Base-by-base conservation (phyloP, 2,113 vertebrate genomes). In the Clarias batrachus region DNA sequence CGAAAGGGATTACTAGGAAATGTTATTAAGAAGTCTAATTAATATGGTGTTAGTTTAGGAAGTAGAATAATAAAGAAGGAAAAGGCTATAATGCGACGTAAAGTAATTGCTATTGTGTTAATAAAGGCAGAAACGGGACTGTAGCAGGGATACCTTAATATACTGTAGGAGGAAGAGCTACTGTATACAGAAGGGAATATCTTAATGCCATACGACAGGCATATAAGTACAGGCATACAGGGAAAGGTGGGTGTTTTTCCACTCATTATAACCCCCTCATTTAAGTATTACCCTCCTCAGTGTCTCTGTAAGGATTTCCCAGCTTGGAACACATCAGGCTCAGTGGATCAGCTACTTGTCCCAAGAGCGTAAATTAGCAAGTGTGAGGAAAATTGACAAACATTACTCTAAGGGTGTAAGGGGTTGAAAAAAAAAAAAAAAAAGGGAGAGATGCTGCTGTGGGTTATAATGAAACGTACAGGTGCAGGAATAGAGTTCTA, bases 291-390 rank as follows among this genome's bases (percentile, higher is more conserved):
- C 71, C 37, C 25, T 74, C 21, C 16, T 54, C 1, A 6, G 48
- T 56, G 52, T 78, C 25, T 56, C 25, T 65, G 37, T 82, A 48
- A 25, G 30, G 27, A 59, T 60, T 81, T 63, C 25, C 57, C 11
- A 37, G 1, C 80, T n/a, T 48, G 33, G 3, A 82, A 52, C 3
- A 48, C 37, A 60, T 21, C 60, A 13, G 21, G 80, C 60, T 63
- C 21, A 48, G n/a, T 63, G 60, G 33, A 82, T 82, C 60, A 82
- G 79, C 19, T 25, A 48, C 60, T 41, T 63, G 25, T 81, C 33
- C 79, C 79, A 33, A 48, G 33, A 63, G 57, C 30, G 23, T 81
- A 62, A 81, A 81, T 63, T 81, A 81, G 57, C 33, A 48, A 63
- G 33, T 48, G 23, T 82, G 37, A 65, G 37, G 60, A 13, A 62